Conservation (phyloP, 2,888 invertebrate genomes). For the Panopea generosa region DNA sequence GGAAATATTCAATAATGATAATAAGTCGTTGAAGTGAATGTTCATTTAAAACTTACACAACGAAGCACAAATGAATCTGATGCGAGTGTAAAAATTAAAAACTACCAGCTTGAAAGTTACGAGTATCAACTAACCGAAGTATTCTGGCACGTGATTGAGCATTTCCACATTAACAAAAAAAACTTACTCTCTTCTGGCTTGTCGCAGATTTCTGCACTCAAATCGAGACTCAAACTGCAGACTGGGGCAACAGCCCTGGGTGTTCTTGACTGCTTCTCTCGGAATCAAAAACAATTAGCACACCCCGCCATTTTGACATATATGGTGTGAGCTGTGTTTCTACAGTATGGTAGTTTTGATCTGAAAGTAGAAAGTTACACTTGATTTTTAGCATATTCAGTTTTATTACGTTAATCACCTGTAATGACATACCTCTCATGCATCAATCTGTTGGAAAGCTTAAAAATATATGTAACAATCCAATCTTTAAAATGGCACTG, state of each 20-base stretch:
- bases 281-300: constrained; percentile 82
- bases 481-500: too few relatives aligned
- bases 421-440: too few relatives aligned
- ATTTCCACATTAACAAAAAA: background rate
- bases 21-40: background rate
- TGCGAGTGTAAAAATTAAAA: too few relatives aligned
- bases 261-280: constrained; percentile 81
- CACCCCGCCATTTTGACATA: constrained; percentile 80
- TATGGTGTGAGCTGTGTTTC: constrained; percentile 80
- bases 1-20: too few relatives aligned
- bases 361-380: constrained; percentile 42
- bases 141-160: background rate
- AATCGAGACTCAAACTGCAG: constrained; percentile 84
- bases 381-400: too few relatives aligned
- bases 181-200: constrained; percentile 83
- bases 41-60: too few relatives aligned
- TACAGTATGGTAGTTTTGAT: constrained; percentile 71
- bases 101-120: too few relatives aligned
- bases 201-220: constrained; percentile 84
- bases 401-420: too few relatives aligned
- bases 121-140: too few relatives aligned
- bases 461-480: too few relatives aligned
- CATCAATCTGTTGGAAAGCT: too few relatives aligned
- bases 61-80: too few relatives aligned
- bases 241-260: constrained; percentile 81